Base-by-base conservation (phyloP, 1,140 invertebrate genomes). In the Melanaphis sacchari region DNA sequence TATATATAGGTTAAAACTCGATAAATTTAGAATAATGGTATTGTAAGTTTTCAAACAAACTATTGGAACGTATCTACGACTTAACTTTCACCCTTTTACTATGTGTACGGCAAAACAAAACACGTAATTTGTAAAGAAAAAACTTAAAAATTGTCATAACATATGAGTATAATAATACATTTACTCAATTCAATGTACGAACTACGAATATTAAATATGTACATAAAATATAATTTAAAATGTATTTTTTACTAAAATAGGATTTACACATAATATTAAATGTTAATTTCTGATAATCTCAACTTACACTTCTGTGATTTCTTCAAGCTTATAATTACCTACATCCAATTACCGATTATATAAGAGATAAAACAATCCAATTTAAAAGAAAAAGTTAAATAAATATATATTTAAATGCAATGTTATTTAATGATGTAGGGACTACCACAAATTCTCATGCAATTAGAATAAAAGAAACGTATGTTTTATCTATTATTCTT, bases 11-110 rank as follows among this genome's bases (percentile, higher is more conserved):
- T 89, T 89, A 52, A 52, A 38, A 89, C 24, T 54, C 31, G 88
- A 54, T 89, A 89, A 89, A 54, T 89, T 54, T 89, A 89, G 88
- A 89, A 52, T 54, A 89, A 89, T 89, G 4, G 36, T 54, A 38
- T 89, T 26, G 46, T 7, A 54, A 40, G n/a, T 89, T 54, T 52
- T 54, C 36, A 38, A 54, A 54, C n/a, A 46, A 88, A 36, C 85
- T 9, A 46, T 88, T 46, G 15, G 0, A 21, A 88, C 85, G 31
- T 31, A 43, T 22, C 26, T 46, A 87, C 31, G 4, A 87, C 84
- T 21, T 87, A n/a, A 46, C 41, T 84, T 84, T 84, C 38, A 84
- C 59, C 59, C 59, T 76, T n/a, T 76, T 76, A 76, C 59, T 1
- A 76, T n/a, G 11, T n/a, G 15, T 76, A 6, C 31, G n/a, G n/a